These are phyloP conservation scores for Lithophane semibrunnea DNA, from an alignment of 2,888 invertebrate genomes.

Conservation along the genomic window DNA sequence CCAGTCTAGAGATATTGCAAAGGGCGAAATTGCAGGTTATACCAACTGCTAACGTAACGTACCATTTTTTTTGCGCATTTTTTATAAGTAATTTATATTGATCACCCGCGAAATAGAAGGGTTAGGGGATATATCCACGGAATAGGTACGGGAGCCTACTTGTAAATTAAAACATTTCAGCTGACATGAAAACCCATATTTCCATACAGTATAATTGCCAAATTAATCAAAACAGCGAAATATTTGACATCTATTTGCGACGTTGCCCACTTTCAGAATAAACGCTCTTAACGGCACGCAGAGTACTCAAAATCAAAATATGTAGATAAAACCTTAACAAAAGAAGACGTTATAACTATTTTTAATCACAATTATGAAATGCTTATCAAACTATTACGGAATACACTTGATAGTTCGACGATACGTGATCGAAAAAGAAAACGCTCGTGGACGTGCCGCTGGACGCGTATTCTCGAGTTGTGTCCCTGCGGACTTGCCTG, in stretches of 20 bases:
- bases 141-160: no score
- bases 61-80: no score
- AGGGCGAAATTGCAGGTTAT: neutral
- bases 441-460: conserved; percentile 50
- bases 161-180: no score
- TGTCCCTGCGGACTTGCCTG: conserved; percentile 37
- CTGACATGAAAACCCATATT: no score
- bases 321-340: neutral
- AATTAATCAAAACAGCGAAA: no score
- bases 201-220: no score
- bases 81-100: no score
- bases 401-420: conserved; percentile 58
- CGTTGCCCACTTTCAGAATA: no score
- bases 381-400: conserved; percentile 62
- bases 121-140: no score
- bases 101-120: no score
- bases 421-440: conserved; percentile 60
- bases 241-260: no score
- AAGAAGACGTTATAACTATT: neutral
- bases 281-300: no score
- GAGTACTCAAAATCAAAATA: neutral
- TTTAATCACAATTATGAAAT: conserved; percentile 52
- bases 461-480: conserved; percentile 32
- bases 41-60: neutral
- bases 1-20: neutral